Conservation (phyloP, 2,797 vertebrate species). For the Gymnoscopelus microlampas region DNA sequence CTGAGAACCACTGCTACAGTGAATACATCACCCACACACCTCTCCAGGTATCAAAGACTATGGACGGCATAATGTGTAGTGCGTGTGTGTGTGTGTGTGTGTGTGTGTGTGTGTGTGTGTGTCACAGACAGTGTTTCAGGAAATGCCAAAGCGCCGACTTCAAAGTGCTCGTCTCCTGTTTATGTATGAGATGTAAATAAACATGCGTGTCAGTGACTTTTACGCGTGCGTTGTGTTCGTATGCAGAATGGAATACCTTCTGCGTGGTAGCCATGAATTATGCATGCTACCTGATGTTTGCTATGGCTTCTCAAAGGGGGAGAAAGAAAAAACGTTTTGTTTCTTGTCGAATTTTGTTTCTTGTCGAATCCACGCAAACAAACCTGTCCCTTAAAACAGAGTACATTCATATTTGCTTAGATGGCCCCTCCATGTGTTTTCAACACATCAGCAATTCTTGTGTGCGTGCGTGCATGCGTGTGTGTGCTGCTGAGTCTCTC, state of each 20-base stretch:
- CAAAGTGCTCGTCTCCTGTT: background rate
- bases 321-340: too few species aligned
- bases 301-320: background rate
- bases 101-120: background rate
- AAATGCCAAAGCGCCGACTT: background rate
- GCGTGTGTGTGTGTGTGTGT: background rate
- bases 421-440: constrained; percentile 27
- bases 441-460: constrained; percentile 44
- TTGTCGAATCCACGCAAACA: constrained; percentile 7
- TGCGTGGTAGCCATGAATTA: constrained; percentile 2
- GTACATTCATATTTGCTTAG: constrained; percentile 11
- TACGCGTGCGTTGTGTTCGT: background rate
- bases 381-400: background rate
- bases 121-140: too few species aligned
- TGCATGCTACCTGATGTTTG: background rate
- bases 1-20: too few species aligned
- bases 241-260: background rate
- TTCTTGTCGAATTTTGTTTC: background rate
- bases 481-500: constrained; percentile 41
- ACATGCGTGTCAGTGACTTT: background rate
- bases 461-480: constrained; percentile 28
- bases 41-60: too few species aligned
- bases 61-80: background rate
- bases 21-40: too few species aligned
- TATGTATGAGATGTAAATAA: constrained; percentile 3